Conservation (phyloP, 2,797 vertebrate species). For the Protosalanx chinensis region DNA sequence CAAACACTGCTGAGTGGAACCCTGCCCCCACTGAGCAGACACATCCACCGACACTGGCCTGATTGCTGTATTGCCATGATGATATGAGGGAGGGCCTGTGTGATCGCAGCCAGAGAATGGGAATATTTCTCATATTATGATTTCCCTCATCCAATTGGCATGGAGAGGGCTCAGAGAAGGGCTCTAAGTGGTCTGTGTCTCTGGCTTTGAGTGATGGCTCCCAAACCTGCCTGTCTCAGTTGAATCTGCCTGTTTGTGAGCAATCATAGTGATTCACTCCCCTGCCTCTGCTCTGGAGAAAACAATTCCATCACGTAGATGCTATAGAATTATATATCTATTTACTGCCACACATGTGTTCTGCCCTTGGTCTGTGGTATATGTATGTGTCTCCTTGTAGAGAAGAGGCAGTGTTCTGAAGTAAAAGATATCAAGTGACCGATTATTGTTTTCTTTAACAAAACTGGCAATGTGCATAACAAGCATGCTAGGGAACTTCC, state of each 20-base stretch:
- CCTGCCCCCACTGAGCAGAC: conserved; percentile 45
- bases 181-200: conserved; percentile 65
- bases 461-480: neutral
- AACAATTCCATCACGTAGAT: conserved; percentile 45
- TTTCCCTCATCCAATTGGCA: conserved; percentile 56
- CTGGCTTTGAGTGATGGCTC: conserved; percentile 66
- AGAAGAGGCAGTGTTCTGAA: conserved; percentile 11
- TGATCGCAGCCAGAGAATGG: conserved; percentile 66
- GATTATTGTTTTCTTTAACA: conserved; percentile 4
- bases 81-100: conserved; percentile 47
- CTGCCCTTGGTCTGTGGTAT: conserved; percentile 24
- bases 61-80: conserved; percentile 70
- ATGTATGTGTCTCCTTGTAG: conserved; percentile 34
- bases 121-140: conserved; percentile 54
- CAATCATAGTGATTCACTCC: conserved; percentile 60
- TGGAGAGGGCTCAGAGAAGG: conserved; percentile 52
- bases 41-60: conserved; percentile 37
- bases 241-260: conserved; percentile 60
- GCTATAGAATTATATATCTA: conserved; percentile 39
- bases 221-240: conserved; percentile 57
- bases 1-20: conserved; percentile 68
- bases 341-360: conserved; percentile 25
- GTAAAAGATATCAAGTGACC: neutral
- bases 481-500: neutral
- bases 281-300: conserved; percentile 41